Percentiles rank a stretch among this genome's conserved stretches.
Evolutionary conservation across 1,140 invertebrate species (phyloP).

Genomic region (Varroa destructor): DNA sequence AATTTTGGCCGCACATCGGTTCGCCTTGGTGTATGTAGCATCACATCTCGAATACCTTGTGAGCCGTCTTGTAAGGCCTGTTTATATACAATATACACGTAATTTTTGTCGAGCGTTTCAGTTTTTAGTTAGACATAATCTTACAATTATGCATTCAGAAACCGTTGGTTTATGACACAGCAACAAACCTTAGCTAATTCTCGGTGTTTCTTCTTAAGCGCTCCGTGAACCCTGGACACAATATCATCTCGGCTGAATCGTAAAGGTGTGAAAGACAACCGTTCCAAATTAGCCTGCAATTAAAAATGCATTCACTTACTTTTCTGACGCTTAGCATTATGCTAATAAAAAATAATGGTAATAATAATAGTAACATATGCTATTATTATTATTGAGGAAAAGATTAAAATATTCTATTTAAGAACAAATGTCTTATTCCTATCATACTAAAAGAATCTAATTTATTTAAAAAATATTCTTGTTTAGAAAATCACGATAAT

Average conservation of each 20-base stretch:
- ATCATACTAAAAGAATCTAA: neutral
- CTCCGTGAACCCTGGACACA: constrained; percentile 3
- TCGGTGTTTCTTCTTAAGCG: constrained; percentile 21
- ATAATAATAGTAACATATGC: neutral
- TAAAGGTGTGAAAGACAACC: neutral
- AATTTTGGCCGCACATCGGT: constrained; percentile 1
- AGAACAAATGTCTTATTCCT: neutral
- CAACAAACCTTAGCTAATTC: neutral
- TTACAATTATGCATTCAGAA: no score
- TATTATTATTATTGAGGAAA: neutral
- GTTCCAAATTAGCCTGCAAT: constrained; percentile 18
- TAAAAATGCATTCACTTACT: no score
- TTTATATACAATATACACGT: neutral
- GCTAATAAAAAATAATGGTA: no score
- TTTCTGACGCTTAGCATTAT: no score
- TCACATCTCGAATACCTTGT: neutral
- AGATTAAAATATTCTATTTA: neutral
- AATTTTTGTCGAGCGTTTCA: neutral
- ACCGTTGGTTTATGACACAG: no score
- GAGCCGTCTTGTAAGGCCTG: constrained; percentile 9
- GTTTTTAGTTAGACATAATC: no score
- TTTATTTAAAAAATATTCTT: neutral
- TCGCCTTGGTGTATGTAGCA: constrained; percentile 5
- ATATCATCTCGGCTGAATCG: constrained; percentile 9
- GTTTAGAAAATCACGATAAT: neutral